Evolutionary conservation across 2,113 vertebrate genomes (phyloP).

Genomic region (Eolophus roseicapilla): DNA sequence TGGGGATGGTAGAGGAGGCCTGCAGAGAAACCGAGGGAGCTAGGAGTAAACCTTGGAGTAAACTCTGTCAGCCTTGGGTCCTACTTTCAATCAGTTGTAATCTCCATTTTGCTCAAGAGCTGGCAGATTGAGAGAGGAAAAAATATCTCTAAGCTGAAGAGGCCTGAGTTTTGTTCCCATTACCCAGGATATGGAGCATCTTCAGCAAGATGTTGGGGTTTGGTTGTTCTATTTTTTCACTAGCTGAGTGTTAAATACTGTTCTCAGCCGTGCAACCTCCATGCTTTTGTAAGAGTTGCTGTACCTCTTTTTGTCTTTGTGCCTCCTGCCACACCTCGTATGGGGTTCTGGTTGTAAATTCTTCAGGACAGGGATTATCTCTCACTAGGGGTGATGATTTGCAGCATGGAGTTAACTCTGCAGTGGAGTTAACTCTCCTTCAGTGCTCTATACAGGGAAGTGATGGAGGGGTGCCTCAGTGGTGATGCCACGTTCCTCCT

Average conservation of each 20-base stretch:
- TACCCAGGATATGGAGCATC: not conserved
- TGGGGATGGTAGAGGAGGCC: not conserved
- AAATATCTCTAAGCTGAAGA: not conserved
- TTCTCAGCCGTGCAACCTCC: not conserved
- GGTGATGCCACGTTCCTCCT: not conserved
- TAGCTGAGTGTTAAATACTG: not conserved
- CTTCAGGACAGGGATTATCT: not conserved
- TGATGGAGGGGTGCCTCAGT: not conserved
- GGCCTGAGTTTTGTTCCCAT: not conserved
- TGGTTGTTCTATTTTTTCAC: not conserved
- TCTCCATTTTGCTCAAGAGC: not conserved
- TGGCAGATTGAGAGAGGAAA: not conserved
- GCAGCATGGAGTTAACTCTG: not conserved
- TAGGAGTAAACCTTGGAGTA: not conserved
- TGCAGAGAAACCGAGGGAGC: not conserved
- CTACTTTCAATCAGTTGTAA: not conserved
- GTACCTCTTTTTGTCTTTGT: not conserved
- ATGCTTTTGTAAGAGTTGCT: not conserved
- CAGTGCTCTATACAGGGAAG: not conserved
- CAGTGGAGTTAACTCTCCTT: not conserved
- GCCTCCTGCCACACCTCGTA: not conserved
- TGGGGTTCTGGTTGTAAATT: not conserved
- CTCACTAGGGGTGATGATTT: not conserved
- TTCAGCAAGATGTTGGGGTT: not conserved
- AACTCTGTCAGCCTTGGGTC: not conserved